Percentiles rank a stretch among this genome's conserved stretches.
phyloP scores from a whole-genome alignment of 2,113 vertebrate genomes.

The Mesembrinibis cayennensis region DNA sequence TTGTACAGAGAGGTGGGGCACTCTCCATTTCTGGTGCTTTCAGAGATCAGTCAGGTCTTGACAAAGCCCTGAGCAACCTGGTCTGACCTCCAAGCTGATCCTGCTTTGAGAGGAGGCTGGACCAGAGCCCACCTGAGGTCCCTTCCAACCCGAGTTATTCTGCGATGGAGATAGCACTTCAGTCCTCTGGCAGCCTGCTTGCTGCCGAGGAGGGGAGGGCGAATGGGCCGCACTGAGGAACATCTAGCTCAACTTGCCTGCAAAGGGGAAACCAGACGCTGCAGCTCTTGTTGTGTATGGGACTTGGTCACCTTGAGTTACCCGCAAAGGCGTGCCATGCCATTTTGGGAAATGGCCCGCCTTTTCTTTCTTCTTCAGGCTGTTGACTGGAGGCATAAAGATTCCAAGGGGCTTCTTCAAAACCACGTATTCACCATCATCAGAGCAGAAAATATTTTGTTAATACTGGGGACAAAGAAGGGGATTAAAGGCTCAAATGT shows the following conservation, averaged over 20 bases:
- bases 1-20: not conserved
- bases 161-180: rapidly evolving
- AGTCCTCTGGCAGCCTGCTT: not conserved
- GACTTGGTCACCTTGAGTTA: not conserved
- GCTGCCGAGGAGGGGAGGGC: not conserved
- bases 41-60: not conserved
- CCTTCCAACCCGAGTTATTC: not conserved
- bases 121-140: not conserved
- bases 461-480: not conserved
- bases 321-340: too few relatives aligned
- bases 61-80: not conserved
- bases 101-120: not conserved
- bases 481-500: not conserved
- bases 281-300: too few relatives aligned
- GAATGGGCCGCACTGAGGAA: not conserved
- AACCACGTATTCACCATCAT: not conserved
- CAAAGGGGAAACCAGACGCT: too few relatives aligned
- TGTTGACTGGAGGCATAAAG: not conserved
- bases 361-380: not conserved
- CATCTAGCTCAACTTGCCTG: not conserved
- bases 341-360: not conserved
- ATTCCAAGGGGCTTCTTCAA: not conserved
- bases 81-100: not conserved
- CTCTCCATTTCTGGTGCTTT: not conserved
- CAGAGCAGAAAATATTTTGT: not conserved